Evolutionary conservation across 1,140 invertebrate genomes (phyloP).

Genomic region (Nomia melanderi): DNA sequence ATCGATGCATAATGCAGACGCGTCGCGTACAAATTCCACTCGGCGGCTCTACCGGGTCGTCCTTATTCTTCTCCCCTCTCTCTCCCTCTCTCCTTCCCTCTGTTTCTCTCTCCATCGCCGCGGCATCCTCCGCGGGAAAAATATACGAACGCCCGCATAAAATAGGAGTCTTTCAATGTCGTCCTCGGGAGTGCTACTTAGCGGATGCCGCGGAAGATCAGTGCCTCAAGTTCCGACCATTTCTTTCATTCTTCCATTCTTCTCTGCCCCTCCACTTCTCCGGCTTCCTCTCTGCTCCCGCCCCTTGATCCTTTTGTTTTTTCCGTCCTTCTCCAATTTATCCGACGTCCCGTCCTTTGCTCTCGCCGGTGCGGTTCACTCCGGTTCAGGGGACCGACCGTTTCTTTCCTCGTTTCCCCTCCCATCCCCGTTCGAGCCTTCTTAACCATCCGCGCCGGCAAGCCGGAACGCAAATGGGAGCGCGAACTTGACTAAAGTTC

Average conservation of each 20-base stretch:
- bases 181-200: slow-evolving; percentile 54
- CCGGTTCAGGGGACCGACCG: background rate
- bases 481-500: slow-evolving; percentile 76
- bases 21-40: slow-evolving; percentile 34
- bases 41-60: too few species aligned
- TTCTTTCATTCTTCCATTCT: slow-evolving; percentile 50
- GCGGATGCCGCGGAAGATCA: slow-evolving; percentile 59
- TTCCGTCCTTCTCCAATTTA: slow-evolving; percentile 4
- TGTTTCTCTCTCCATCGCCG: too few species aligned
- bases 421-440: slow-evolving; percentile 53
- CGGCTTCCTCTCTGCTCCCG: background rate
- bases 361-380: background rate
- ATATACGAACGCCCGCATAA: slow-evolving; percentile 47
- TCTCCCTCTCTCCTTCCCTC: too few species aligned
- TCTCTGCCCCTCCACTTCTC: background rate
- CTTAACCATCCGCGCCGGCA: slow-evolving; percentile 48
- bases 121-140: background rate
- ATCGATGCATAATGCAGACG: slow-evolving; percentile 46
- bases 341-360: background rate
- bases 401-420: slow-evolving; percentile 21
- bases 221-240: slow-evolving; percentile 56
- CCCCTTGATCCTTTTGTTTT: background rate
- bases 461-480: slow-evolving; percentile 71
- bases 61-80: background rate
- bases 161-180: slow-evolving; percentile 41